phyloP scores from a whole-genome alignment of 2,888 invertebrate genomes.

The Dorcus parallelipipedus region DNA sequence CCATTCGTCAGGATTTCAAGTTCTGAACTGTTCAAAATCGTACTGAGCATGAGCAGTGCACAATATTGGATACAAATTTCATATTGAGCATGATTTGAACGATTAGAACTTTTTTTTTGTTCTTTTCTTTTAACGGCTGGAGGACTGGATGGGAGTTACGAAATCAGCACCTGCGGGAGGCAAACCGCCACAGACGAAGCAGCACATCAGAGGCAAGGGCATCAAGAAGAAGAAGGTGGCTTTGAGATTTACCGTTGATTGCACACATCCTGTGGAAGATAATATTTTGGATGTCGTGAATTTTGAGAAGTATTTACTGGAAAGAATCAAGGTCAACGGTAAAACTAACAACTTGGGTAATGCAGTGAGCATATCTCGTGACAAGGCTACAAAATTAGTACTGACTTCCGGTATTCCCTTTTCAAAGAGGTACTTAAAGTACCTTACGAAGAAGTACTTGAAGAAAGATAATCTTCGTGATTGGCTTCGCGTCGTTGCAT shows the following conservation, averaged over 20 bases:
- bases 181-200: constrained; percentile 56
- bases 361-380: constrained; percentile 81
- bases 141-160: constrained; percentile 22
- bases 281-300: constrained; percentile 96
- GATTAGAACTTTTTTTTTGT: no score
- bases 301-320: constrained; percentile 89
- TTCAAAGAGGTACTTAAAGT: constrained; percentile 92
- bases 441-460: constrained; percentile 98
- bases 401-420: constrained; percentile 85
- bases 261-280: constrained; percentile 99
- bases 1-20: no score
- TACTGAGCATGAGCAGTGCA: no score
- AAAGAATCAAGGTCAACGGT: constrained; percentile 90
- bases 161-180: constrained; percentile 47
- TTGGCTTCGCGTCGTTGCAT: constrained; percentile 98
- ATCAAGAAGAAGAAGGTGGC: constrained; percentile 92
- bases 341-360: constrained; percentile 96
- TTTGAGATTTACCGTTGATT: constrained; percentile 91
- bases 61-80: no score
- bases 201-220: constrained; percentile 72
- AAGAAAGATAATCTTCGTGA: constrained; percentile 99
- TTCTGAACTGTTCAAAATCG: no score
- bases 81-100: no score
- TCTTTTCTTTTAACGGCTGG: no score
- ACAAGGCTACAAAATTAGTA: constrained; percentile 84